Base-by-base conservation (phyloP, 2,797 vertebrate species). In the Sebastes matsubarae region DNA sequence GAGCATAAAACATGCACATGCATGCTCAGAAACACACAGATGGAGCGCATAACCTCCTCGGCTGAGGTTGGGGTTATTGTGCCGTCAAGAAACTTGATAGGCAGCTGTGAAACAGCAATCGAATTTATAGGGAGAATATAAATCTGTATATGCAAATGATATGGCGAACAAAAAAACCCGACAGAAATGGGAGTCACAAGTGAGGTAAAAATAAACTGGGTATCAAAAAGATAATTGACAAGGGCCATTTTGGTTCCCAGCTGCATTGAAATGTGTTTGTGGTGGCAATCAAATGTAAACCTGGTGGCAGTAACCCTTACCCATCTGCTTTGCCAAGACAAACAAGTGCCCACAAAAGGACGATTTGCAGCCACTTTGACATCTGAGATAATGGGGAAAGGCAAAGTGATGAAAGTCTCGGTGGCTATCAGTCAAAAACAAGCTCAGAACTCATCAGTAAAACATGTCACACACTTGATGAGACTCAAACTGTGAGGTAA, bases 401-500 rank as follows among this genome's bases (percentile, higher is more conserved):
- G 69, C 66, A 57, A 64, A 71, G 75, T 61, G 73, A 84, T 85
- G 34, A 71, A 77, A 72, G 50, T 66, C 25, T 63, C 36, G 67
- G 66, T 75, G 77, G 60, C 27, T 61, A 72, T 75, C 66, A 75
- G 68, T 85, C 78, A 69, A 72, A 46, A 82, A 80, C 29, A 86
- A 76, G 68, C 70, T 59, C 74, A 29, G 50, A 72, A 25, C 42
- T 87, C 81, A 88, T 88, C 85, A 87, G 85, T 65, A 50, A 84
- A 89, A 82, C 80, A 70, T 75, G 75, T 83, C 82, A 82, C 78
- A 87, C 67, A 77, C 42, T 79, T 78, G 76, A 85, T 82, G 84
- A 82, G 79, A 68, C 75, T 84, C 79, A 80, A 78, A 81, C 87
- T 85, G 77, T 38, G 86, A 85, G 72, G 78, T 80, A 75, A 89